phyloP scores from a whole-genome alignment of 1,140 invertebrate genomes.

The Leptinotarsa lineolata region DNA sequence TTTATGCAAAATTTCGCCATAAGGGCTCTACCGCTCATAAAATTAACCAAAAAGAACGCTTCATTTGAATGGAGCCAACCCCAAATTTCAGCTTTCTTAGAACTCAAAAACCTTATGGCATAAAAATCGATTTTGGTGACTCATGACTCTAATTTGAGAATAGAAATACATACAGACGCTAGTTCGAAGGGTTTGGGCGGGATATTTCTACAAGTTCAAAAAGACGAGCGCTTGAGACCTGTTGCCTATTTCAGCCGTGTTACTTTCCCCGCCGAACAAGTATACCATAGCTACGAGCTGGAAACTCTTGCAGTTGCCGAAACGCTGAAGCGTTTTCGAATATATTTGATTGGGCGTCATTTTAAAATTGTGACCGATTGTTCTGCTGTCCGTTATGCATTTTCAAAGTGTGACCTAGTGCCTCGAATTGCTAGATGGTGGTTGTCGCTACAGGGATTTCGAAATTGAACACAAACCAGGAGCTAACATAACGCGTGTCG shows the following conservation, averaged over 20 bases:
- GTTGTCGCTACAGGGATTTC: slow-evolving; percentile 17
- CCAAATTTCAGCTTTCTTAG: slow-evolving; percentile 21
- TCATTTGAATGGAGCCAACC: slow-evolving; percentile 25
- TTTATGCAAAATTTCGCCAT: slow-evolving; percentile 43
- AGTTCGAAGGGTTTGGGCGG: not conserved
- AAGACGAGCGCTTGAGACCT: no score
- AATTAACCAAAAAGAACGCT: slow-evolving; percentile 21
- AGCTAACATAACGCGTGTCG: no score
- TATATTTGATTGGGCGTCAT: slow-evolving; percentile 48
- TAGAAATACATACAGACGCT: slow-evolving; percentile 24
- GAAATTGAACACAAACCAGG: no score
- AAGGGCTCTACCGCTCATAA: slow-evolving; percentile 17
- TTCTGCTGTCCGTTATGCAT: slow-evolving; percentile 41
- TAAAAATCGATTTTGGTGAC: slow-evolving; percentile 16
- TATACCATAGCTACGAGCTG: no score
- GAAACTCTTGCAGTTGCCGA: no score
- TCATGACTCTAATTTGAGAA: slow-evolving; percentile 16
- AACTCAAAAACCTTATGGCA: slow-evolving; percentile 14
- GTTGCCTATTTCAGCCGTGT: no score
- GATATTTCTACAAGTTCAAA: no score
- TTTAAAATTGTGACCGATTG: slow-evolving; percentile 55
- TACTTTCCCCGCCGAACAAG: no score
- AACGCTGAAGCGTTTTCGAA: not conserved
- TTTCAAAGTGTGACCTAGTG: slow-evolving; percentile 47
- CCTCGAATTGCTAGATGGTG: slow-evolving; percentile 53